Evolutionary conservation across 2,888 invertebrate species (phyloP).

Genomic region (Phyllotreta striolata): DNA sequence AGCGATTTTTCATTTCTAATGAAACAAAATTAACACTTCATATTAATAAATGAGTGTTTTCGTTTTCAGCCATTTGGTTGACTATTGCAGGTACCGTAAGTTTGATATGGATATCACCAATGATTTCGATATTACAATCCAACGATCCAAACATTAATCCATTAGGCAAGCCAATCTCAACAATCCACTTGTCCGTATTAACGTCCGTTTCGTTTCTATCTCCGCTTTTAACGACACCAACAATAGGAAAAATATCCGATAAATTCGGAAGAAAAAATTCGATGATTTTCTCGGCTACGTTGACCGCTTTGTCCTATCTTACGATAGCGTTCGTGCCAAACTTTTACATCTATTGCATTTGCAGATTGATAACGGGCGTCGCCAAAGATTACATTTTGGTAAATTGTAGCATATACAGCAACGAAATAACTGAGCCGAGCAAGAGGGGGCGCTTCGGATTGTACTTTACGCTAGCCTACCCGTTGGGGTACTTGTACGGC

Average conservation of each 20-base stretch:
- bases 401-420: neutral
- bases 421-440: slow-evolving; percentile 4
- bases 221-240: neutral
- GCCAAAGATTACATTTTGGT: neutral
- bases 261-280: slow-evolving; percentile 13
- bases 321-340: slow-evolving; percentile 6
- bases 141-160: slow-evolving; percentile 12
- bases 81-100: neutral
- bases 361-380: neutral
- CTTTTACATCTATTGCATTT: slow-evolving; percentile 9
- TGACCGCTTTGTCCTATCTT: neutral
- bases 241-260: slow-evolving; percentile 13
- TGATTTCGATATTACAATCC: slow-evolving; percentile 10
- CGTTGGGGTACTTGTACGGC: neutral
- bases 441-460: neutral
- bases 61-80: slow-evolving; percentile 9
- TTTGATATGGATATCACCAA: slow-evolving; percentile 3
- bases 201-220: neutral
- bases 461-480: neutral
- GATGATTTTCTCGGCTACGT: neutral
- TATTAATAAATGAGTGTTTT: neutral
- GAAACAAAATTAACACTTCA: neutral
- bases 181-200: neutral
- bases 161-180: slow-evolving; percentile 1
- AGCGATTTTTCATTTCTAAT: neutral